phyloP scores from a whole-genome alignment of 1,140 invertebrate genomes.

The Gonatopus flavifemur region DNA sequence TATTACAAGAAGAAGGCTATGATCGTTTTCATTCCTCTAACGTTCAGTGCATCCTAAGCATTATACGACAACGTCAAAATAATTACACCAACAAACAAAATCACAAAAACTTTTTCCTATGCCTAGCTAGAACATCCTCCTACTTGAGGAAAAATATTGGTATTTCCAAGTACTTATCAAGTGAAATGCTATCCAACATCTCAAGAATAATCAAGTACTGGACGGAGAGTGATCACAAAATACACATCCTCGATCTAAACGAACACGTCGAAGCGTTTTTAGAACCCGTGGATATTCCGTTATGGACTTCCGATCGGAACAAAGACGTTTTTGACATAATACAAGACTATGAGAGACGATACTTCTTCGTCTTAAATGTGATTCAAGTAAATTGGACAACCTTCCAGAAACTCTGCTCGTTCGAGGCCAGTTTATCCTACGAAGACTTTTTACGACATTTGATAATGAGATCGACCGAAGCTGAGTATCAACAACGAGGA shows the following conservation, averaged over 20 bases:
- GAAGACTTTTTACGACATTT: conserved; percentile 38
- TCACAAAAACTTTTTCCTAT: background rate
- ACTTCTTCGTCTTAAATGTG: conserved; percentile 24
- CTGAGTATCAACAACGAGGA: conserved; percentile 26
- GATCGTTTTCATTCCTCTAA: conserved; percentile 13
- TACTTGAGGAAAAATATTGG: conserved; percentile 11
- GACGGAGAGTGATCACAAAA: background rate
- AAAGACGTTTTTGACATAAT: conserved; percentile 26
- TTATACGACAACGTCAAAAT: conserved; percentile 12
- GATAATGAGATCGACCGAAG: conserved; percentile 28
- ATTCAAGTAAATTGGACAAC: conserved; percentile 1
- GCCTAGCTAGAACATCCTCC: conserved; percentile 25
- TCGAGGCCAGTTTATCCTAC: conserved; percentile 14
- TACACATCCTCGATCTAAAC: background rate
- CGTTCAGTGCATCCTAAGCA: conserved; percentile 20
- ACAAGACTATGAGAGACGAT: conserved; percentile 39
- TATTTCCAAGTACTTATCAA: conserved; percentile 12
- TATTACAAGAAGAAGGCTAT: conserved; percentile 14
- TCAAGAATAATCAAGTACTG: conserved; percentile 15
- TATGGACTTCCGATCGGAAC: conserved; percentile 7
- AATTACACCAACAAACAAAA: conserved; percentile 11
- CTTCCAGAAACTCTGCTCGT: conserved; percentile 1
- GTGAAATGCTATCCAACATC: conserved; percentile 19
- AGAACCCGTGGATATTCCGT: conserved; percentile 43
- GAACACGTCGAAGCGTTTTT: conserved; percentile 19